Conservation (phyloP, 2,797 vertebrate genomes). For the Mergus octosetaceus region DNA sequence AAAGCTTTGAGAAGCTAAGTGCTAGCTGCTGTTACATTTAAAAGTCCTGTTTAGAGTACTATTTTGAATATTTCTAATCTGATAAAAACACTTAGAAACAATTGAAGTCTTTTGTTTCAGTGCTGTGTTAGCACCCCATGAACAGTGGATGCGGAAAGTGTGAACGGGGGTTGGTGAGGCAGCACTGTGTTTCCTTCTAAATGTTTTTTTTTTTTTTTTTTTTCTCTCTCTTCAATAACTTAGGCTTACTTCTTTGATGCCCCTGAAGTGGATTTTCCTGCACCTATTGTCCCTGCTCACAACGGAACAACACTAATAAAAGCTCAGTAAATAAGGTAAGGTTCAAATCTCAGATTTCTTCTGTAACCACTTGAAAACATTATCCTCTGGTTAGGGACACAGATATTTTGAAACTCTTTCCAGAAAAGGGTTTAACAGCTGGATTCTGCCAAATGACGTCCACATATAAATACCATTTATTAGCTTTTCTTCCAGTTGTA, state of each 20-base stretch:
- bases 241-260: conserved; percentile 93
- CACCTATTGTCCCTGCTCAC: conserved; percentile 12
- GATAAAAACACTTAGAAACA: background rate
- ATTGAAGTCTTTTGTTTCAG: background rate
- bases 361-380: background rate
- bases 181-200: background rate
- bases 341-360: background rate
- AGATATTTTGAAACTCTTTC: background rate
- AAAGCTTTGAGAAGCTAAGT: background rate
- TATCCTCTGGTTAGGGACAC: background rate
- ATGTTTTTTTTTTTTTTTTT: background rate
- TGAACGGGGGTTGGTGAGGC: background rate
- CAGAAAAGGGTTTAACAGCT: background rate
- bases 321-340: conserved; percentile 67
- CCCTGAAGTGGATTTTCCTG: conserved; percentile 68
- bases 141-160: background rate
- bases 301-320: conserved; percentile 63
- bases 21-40: background rate
- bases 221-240: background rate
- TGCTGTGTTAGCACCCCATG: background rate
- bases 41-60: background rate
- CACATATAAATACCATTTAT: background rate
- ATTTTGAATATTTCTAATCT: background rate
- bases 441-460: background rate
- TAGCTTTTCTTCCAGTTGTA: background rate